A percentile compares a stretch with the other conserved stretches of the same genome.
These are phyloP conservation scores for Brachynemurus nebulosus DNA, from an alignment of 2,888 invertebrate species.

Conservation along the genomic window DNA sequence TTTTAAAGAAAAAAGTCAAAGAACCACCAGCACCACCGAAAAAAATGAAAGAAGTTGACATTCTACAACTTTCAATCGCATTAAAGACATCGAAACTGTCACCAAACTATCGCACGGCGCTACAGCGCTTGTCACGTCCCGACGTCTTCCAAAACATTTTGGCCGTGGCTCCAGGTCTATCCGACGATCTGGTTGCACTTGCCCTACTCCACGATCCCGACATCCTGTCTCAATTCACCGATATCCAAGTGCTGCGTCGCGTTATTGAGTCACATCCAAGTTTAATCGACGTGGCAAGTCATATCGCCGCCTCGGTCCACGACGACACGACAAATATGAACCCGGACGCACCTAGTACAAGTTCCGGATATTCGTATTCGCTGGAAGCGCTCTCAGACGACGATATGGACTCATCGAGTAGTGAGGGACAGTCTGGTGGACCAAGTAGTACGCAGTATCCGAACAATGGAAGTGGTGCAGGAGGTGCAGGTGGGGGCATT, in stretches of 20 bases:
- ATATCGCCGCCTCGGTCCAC: conserved; percentile 42
- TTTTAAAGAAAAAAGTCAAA: conserved; percentile 33
- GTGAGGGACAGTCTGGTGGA: conserved; percentile 27
- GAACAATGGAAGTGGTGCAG: conserved; percentile 19
- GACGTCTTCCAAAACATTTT: conserved; percentile 51
- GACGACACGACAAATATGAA: conserved; percentile 38
- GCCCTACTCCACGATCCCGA: conserved; percentile 66
- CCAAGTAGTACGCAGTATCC: conserved; percentile 40
- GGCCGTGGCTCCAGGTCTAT: conserved; percentile 52
- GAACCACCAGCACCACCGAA: conserved; percentile 30
- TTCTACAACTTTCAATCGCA: conserved; percentile 46
- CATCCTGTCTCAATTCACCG: conserved; percentile 54
- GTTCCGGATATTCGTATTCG: conserved; percentile 37
- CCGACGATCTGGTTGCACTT: conserved; percentile 55
- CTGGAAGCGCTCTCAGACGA: conserved; percentile 39
- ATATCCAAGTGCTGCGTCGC: conserved; percentile 50
- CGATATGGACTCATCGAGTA: conserved; percentile 38
- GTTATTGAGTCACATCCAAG: conserved; percentile 55
- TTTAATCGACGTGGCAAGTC: conserved; percentile 51
- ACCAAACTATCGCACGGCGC: conserved; percentile 48
- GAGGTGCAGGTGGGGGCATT: conserved; percentile 26
- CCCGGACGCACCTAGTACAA: conserved; percentile 36
- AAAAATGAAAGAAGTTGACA: conserved; percentile 40
- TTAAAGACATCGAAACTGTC: conserved; percentile 44
- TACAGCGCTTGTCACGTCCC: conserved; percentile 38